Conservation (phyloP, 2,113 vertebrate genomes). For the Caracal caracal region DNA sequence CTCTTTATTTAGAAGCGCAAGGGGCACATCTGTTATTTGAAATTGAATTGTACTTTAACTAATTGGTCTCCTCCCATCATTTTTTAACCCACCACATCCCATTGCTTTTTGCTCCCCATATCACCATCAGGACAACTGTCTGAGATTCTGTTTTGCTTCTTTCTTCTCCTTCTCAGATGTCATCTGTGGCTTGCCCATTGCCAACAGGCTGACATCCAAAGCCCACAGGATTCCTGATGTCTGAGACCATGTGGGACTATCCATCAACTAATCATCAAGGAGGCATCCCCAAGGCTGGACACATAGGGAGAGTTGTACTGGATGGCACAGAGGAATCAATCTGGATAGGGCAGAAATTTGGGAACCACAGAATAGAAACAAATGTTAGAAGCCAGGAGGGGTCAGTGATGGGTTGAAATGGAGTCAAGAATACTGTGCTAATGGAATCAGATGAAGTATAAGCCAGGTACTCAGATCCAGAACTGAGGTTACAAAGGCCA, state of each 20-base stretch:
- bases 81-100: not conserved
- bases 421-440: not conserved
- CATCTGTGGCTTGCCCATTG: not conserved
- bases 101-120: not conserved
- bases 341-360: not conserved
- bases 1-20: not conserved
- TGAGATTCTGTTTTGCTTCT: not conserved
- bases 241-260: not conserved
- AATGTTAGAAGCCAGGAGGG: not conserved
- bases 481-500: not conserved
- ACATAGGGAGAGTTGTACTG: not conserved
- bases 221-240: not conserved
- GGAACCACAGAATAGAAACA: not conserved
- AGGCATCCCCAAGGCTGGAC: not conserved
- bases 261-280: not conserved
- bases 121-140: not conserved
- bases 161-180: not conserved
- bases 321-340: not conserved
- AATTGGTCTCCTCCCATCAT: not conserved
- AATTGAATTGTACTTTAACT: not conserved
- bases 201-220: not conserved
- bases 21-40: not conserved
- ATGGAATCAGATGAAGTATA: not conserved
- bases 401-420: not conserved
- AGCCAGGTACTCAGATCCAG: not conserved